Base-by-base conservation (phyloP, 2,797 vertebrate species). In the Protonibea diacanthus region DNA sequence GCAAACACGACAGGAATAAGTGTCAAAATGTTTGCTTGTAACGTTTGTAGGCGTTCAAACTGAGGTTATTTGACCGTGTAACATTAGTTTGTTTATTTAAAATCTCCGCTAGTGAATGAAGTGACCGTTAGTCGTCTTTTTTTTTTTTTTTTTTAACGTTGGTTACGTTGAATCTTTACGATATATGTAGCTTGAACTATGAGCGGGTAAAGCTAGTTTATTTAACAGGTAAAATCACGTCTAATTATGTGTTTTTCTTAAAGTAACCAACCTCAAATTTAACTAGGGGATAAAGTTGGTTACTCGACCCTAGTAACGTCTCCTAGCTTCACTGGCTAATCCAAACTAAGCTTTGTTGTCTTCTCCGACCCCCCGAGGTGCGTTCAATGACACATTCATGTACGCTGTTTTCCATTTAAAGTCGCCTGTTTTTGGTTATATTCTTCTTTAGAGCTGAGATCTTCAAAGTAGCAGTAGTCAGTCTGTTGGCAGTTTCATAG, bases 231-330 rank as follows among this genome's bases (percentile, higher is more conserved):
- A 7, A 33, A 29, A 20, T 25, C 2, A 3, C 0, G 40, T 47
- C 23, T 33, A 0, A 1, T 14, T 42, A 8, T 21, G 27, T 21
- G 3, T 27, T 2, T 47, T 23, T 7, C 2, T 49, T 11, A 10
- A 13, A 51, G 20, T 18, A 14, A 18, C 0, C 5, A 0, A 23
- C n/a, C 7, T 51, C 40, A 51, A 72, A 80, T 17, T 25, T 62
- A 13, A 4, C 6, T 15, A 61, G 17, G n/a, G 11, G 57, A 20
- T 5, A 74, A 64, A 76, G 71, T 84, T 82, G 11, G 49, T 55
- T 23, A 57, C 33, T 33, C 7, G 23, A 5, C n/a, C 11, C 0
- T 10, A 21, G 23, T 12, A 38, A 56, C 7, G 25, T 23, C 12
- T 53, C 9, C 11, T 5, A 17, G 14, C 4, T 21, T 13, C 21